A percentile compares a stretch with the other conserved stretches of the same genome.
These are phyloP conservation scores for Typhlichthys subterraneus DNA, from an alignment of 2,797 vertebrate genomes.

Conservation along the genomic window DNA sequence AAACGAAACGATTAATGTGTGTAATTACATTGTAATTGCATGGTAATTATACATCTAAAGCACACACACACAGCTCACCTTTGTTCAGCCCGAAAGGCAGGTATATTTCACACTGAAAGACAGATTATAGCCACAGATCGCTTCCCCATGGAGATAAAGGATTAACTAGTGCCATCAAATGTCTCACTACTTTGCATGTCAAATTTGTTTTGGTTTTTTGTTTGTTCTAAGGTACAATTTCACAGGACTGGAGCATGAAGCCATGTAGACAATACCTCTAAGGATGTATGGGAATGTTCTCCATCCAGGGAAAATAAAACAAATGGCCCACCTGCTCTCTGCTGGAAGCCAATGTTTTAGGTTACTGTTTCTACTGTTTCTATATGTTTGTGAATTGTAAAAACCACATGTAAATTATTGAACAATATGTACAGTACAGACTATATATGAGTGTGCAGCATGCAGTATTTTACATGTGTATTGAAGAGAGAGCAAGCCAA, in stretches of 20 bases:
- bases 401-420: neutral
- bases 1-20: constrained; percentile 71
- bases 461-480: neutral
- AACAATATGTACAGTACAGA: constrained; percentile 7
- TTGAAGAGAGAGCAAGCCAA: no score
- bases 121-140: constrained; percentile 69
- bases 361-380: neutral
- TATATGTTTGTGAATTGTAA: neutral
- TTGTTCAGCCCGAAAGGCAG: constrained; percentile 54
- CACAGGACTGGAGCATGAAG: constrained; percentile 48
- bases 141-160: constrained; percentile 57
- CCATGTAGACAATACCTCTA: constrained; percentile 36
- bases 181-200: constrained; percentile 47
- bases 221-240: constrained; percentile 61
- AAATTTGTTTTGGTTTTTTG: constrained; percentile 64
- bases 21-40: constrained; percentile 76
- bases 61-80: constrained; percentile 40
- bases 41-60: constrained; percentile 72
- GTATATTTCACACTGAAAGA: constrained; percentile 47
- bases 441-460: neutral
- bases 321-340: constrained; percentile 7
- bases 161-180: constrained; percentile 60
- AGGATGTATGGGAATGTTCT: constrained; percentile 23
- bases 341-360: constrained; percentile 8
- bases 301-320: constrained; percentile 18